Evolutionary conservation across 2,888 invertebrate genomes (phyloP).

Genomic region (Elysia crispata): DNA sequence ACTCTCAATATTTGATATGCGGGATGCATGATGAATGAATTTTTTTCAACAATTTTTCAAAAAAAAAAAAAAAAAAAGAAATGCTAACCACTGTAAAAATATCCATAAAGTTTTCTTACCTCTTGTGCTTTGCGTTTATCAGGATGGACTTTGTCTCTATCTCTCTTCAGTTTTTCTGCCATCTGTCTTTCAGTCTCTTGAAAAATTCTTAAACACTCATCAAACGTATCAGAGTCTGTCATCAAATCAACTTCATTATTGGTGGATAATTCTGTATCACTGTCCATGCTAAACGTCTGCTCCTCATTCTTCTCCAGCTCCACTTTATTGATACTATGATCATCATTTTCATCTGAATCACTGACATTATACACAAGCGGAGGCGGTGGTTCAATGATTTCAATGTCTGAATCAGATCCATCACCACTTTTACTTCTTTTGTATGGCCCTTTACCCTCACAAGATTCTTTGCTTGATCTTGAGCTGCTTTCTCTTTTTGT

Average conservation of each 20-base stretch:
- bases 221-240: constrained; percentile 82
- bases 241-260: constrained; percentile 51
- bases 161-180: constrained; percentile 44
- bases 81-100: background rate
- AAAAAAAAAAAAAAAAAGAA: background rate
- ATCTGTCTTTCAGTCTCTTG: constrained; percentile 81
- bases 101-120: constrained; percentile 5
- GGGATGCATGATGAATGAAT: too few relatives aligned
- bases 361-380: constrained; percentile 39
- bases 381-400: constrained; percentile 31
- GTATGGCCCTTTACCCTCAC: too few relatives aligned
- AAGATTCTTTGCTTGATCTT: too few relatives aligned
- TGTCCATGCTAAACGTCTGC: background rate
- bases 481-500: too few relatives aligned
- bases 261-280: background rate
- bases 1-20: too few relatives aligned
- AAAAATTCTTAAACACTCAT: constrained; percentile 91
- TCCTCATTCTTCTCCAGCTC: background rate
- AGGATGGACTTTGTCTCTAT: constrained; percentile 30
- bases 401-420: constrained; percentile 40
- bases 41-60: too few relatives aligned
- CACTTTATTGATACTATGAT: constrained; percentile 36
- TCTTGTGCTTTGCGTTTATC: constrained; percentile 22
- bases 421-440: too few relatives aligned
- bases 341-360: constrained; percentile 46